These are phyloP conservation scores for Cylas formicarius DNA, from an alignment of 1,140 invertebrate genomes.

Conservation along the genomic window DNA sequence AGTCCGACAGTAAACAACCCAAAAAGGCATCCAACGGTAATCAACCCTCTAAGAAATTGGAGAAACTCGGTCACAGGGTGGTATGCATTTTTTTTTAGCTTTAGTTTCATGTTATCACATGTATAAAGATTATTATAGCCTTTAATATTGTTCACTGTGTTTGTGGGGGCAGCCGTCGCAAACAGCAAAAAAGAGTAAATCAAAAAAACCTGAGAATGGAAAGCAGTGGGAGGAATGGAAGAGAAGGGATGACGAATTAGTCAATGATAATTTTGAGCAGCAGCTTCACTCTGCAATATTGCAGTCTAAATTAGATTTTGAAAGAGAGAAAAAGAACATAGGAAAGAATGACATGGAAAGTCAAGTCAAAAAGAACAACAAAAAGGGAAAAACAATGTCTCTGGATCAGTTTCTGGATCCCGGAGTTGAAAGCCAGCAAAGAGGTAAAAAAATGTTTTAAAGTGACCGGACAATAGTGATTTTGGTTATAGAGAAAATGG, in stretches of 20 bases:
- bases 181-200: constrained; percentile 41
- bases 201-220: constrained; percentile 38
- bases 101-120: too few species aligned
- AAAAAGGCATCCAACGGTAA: constrained; percentile 19
- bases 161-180: too few species aligned
- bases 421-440: constrained; percentile 11
- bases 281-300: constrained; percentile 52
- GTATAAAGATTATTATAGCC: too few species aligned
- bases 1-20: constrained; percentile 22
- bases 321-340: constrained; percentile 49
- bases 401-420: constrained; percentile 52
- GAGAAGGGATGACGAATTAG: constrained; percentile 52
- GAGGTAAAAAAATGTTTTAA: constrained; percentile 43
- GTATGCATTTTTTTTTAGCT: too few species aligned
- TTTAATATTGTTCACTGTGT: too few species aligned
- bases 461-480: background rate
- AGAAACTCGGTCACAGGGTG: too few species aligned
- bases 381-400: constrained; percentile 60
- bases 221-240: constrained; percentile 57
- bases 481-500: too few species aligned
- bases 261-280: constrained; percentile 56
- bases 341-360: constrained; percentile 43
- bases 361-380: constrained; percentile 49
- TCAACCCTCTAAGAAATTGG: too few species aligned
- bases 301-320: constrained; percentile 61